These are phyloP conservation scores for Dolichoris vasculosae DNA, from an alignment of 1,140 invertebrate species.

Conservation along the genomic window DNA sequence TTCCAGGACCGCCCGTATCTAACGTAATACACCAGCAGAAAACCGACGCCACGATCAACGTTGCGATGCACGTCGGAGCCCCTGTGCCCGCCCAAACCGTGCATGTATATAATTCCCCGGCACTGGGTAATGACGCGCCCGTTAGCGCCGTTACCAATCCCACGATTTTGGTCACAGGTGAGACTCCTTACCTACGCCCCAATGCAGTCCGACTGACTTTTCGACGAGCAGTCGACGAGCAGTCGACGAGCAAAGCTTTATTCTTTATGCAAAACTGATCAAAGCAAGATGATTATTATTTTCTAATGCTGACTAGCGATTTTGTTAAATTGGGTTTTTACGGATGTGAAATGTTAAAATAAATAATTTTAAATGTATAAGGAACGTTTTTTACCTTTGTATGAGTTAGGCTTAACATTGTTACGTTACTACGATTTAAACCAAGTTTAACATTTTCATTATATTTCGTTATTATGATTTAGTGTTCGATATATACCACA, in stretches of 20 bases:
- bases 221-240: neutral
- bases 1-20: constrained; percentile 55
- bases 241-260: no score
- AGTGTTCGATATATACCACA: constrained; percentile 13
- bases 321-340: constrained; percentile 22
- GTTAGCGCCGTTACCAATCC: constrained; percentile 53
- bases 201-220: neutral
- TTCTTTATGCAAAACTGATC: neutral
- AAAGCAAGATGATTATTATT: constrained; percentile 1
- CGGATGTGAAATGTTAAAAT: constrained; percentile 24
- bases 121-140: constrained; percentile 52
- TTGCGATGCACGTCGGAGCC: constrained; percentile 43
- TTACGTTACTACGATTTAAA: neutral
- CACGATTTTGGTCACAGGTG: constrained; percentile 44
- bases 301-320: neutral
- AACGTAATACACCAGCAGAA: neutral
- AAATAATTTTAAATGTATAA: neutral
- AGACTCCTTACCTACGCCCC: neutral
- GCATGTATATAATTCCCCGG: constrained; percentile 65
- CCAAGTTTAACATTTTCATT: neutral
- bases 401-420: neutral
- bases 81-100: constrained; percentile 52
- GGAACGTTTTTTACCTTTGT: neutral
- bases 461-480: constrained; percentile 1
- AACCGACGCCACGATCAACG: neutral